Percentiles rank a stretch among this genome's conserved stretches.
phyloP scores from a whole-genome alignment of 2,797 vertebrate genomes.

The Phrynocephalus vlangalii region DNA sequence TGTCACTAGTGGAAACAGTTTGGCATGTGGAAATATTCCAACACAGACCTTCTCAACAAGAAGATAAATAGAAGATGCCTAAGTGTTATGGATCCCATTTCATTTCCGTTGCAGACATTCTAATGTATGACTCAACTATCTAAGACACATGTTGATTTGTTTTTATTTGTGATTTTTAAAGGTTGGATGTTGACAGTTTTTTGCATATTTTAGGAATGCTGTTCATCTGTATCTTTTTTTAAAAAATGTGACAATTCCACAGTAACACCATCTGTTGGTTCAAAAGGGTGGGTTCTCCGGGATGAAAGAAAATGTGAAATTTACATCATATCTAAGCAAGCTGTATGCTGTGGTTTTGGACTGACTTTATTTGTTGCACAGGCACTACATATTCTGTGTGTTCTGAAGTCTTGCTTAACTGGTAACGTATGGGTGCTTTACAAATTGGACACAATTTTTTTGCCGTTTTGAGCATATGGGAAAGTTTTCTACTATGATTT shows the following conservation, averaged over 20 bases:
- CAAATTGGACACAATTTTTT: constrained; percentile 63
- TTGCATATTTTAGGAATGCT: constrained; percentile 50
- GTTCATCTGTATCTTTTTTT: constrained; percentile 72
- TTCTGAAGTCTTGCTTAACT: constrained; percentile 65
- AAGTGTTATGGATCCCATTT: constrained; percentile 44
- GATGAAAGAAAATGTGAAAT: constrained; percentile 59
- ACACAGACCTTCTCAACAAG: not conserved
- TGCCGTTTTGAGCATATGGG: constrained; percentile 61
- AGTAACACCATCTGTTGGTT: too few species aligned
- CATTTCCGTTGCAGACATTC: not conserved
- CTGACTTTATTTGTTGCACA: constrained; percentile 64
- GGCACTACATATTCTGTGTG: constrained; percentile 51
- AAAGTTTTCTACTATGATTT: constrained; percentile 65
- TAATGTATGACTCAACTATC: constrained; percentile 56
- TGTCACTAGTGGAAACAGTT: constrained; percentile 35
- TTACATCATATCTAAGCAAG: constrained; percentile 75
- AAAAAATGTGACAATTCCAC: too few species aligned
- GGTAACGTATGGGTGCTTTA: constrained; percentile 63
- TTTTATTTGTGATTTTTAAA: constrained; percentile 68
- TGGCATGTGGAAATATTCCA: constrained; percentile 21
- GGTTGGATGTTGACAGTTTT: constrained; percentile 71
- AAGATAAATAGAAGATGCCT: not conserved
- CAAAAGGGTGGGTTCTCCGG: constrained; percentile 38
- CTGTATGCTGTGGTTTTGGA: constrained; percentile 72
- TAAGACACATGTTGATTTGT: constrained; percentile 48